Percentiles rank a stretch among this genome's conserved stretches.
Conservation (phyloP, 1,140 invertebrate species). For the Trichogramma pretiosum region DNA sequence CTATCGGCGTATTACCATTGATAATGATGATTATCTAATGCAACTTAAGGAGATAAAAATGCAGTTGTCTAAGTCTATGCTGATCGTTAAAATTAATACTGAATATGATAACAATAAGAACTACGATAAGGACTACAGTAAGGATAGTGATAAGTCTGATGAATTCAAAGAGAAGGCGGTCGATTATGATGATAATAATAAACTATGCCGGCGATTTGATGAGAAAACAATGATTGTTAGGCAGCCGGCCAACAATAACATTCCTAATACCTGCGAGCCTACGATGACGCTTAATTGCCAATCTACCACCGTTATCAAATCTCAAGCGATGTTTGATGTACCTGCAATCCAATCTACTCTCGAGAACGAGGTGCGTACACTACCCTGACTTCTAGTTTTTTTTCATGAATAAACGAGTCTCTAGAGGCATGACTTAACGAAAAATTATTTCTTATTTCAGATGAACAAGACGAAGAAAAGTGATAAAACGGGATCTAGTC, state of each 20-base stretch:
- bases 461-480: constrained; percentile 7
- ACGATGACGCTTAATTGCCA: constrained; percentile 47
- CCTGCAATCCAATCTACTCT: constrained; percentile 33
- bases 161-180: not conserved
- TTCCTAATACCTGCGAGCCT: constrained; percentile 32
- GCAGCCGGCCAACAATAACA: too few relatives aligned
- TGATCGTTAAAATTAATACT: constrained; percentile 37
- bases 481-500: constrained; percentile 6
- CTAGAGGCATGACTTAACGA: too few relatives aligned
- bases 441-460: too few relatives aligned
- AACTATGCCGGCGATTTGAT: constrained; percentile 8
- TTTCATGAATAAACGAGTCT: too few relatives aligned
- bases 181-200: not conserved
- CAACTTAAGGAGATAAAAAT: too few relatives aligned
- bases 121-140: not conserved
- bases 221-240: too few relatives aligned
- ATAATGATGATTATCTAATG: constrained; percentile 16
- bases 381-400: too few relatives aligned
- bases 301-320: constrained; percentile 44
- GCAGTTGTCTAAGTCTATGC: constrained; percentile 42
- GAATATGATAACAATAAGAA: not conserved
- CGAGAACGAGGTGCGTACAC: too few relatives aligned
- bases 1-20: too few relatives aligned
- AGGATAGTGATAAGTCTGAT: constrained; percentile 37
- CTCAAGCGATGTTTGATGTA: constrained; percentile 44